Base-by-base conservation (phyloP, 2,888 invertebrate species). In the Galeopsomyia nigrocyanea region DNA sequence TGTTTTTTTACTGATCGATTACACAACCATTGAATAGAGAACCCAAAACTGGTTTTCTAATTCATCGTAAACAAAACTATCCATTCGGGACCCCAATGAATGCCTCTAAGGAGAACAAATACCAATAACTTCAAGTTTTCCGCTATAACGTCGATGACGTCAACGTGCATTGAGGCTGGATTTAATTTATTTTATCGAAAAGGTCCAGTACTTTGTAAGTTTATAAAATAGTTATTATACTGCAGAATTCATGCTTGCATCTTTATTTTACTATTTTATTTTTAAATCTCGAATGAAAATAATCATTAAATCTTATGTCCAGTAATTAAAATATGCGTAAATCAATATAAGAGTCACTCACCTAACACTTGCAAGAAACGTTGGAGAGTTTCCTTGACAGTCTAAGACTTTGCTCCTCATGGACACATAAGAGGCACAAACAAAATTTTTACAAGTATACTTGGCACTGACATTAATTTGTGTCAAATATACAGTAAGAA, bases 361-460 rank as follows among this genome's bases (percentile, higher is more conserved):
- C 86, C 86, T 83, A 77, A 86, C 80, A 75, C 83, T 85, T 73
- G 85, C 80, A 77, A 86, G 82, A 70, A 86, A 86, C 76, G 84
- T 83, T 74, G 86, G 85, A 75, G 82, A 83, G 71, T 85, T 86
- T 81, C 86, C 83, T 85, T 86, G 85, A 77, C 85, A 84, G 75
- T 86, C 84, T 79, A 85, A 81, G 76, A 85, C 80, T 77, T 85
- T 85, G 82, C 84, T 82, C 84, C 83, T 85, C 86, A 86, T 86
- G 78, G 86, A 84, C 85, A 86, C 86, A 86, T 86, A 82, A 74
- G 79, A 47, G 21, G 14, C 66, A 13, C n/a, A 9, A 19, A 46
- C 68, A 53, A 51, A 57, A 61, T 69, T 49, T 57, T 13, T n/a
- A 65, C n/a, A 55, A 58, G 3, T 14, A 22, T 1, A 14, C 14